phyloP scores from a whole-genome alignment of 1,140 invertebrate species.

The Micrasema minimum region DNA sequence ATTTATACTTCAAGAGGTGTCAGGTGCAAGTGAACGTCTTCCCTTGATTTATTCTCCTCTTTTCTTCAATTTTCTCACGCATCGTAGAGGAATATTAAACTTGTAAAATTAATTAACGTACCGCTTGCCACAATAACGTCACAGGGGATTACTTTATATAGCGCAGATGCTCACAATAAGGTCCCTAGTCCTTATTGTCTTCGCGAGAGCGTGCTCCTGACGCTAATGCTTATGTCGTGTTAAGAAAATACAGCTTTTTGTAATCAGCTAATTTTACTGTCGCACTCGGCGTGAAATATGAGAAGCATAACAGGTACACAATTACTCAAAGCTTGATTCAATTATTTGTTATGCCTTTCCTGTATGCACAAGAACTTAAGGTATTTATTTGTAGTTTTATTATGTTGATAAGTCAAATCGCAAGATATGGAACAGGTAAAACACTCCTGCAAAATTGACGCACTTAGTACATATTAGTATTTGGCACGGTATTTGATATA shows the following conservation, averaged over 20 bases:
- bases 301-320: no score
- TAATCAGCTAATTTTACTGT: no score
- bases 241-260: constrained; percentile 3
- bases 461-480: no score
- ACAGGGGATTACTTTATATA: constrained; percentile 53
- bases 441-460: no score
- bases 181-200: constrained; percentile 38
- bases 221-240: constrained; percentile 24
- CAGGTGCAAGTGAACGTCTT: constrained; percentile 53
- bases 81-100: constrained; percentile 51
- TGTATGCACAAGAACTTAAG: no score
- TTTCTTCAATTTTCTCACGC: constrained; percentile 53
- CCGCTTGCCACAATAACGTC: constrained; percentile 52
- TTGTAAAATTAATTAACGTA: constrained; percentile 54
- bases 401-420: no score
- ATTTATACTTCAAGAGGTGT: constrained; percentile 50
- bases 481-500: no score
- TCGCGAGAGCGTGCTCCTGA: background rate
- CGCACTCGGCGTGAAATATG: no score
- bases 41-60: constrained; percentile 37
- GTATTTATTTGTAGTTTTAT: no score
- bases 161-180: constrained; percentile 50
- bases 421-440: no score
- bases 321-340: no score
- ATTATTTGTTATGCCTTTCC: no score